Evolutionary conservation across 2,797 vertebrate species (phyloP).

Genomic region (Sciaenops ocellatus): DNA sequence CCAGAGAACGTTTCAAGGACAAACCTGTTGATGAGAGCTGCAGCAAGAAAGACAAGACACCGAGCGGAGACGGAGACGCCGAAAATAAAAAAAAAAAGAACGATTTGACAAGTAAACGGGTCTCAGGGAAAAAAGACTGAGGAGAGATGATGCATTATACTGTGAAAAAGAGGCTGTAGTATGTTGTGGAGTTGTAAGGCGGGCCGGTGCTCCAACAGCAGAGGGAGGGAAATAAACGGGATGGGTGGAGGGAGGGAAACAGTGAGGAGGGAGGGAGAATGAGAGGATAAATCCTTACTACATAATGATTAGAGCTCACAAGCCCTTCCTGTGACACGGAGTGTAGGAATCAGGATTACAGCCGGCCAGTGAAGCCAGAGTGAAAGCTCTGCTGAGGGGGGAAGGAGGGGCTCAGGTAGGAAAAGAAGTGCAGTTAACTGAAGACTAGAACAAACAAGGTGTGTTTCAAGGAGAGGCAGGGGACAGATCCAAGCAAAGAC

Average conservation of each 20-base stretch:
- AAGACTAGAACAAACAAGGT: slow-evolving; percentile 37
- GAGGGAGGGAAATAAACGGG: slow-evolving; percentile 64
- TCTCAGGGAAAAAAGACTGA: slow-evolving; percentile 13
- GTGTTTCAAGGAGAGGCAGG: slow-evolving; percentile 28
- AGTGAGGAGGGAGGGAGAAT: slow-evolving; percentile 58
- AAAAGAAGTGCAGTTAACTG: slow-evolving; percentile 49
- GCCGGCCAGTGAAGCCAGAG: slow-evolving; percentile 69
- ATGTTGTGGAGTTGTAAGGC: slow-evolving; percentile 63
- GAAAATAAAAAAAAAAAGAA: neutral
- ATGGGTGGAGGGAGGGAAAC: slow-evolving; percentile 57
- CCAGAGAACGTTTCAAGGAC: slow-evolving; percentile 74
- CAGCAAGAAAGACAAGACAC: slow-evolving; percentile 23
- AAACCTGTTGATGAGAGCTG: slow-evolving; percentile 76
- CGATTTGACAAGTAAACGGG: slow-evolving; percentile 16
- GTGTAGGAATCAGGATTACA: slow-evolving; percentile 85
- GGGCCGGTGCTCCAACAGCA: slow-evolving; percentile 42
- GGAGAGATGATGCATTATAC: slow-evolving; percentile 26
- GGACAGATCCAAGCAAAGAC: slow-evolving; percentile 26
- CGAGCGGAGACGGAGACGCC: neutral
- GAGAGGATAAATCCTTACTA: slow-evolving; percentile 87
- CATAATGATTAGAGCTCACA: slow-evolving; percentile 88
- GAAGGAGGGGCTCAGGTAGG: slow-evolving; percentile 62
- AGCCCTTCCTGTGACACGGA: slow-evolving; percentile 84
- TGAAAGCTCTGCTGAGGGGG: slow-evolving; percentile 57
- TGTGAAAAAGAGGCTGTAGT: slow-evolving; percentile 42